A percentile compares a stretch with the other conserved stretches of the same genome.
Evolutionary conservation across 2,113 vertebrate genomes (phyloP).

Genomic region (Aplodontia rufa): DNA sequence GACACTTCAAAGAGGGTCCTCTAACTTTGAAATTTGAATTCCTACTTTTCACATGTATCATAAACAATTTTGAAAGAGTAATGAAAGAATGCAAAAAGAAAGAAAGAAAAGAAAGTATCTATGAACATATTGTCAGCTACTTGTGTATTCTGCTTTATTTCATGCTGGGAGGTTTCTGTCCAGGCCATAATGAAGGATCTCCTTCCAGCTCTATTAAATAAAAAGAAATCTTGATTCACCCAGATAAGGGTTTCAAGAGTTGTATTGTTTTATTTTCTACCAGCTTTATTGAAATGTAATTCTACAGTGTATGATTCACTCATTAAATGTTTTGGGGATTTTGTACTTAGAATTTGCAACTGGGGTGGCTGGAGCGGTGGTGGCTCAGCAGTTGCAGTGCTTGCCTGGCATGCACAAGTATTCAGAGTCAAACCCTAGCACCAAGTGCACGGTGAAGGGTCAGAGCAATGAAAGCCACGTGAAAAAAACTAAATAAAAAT

Average conservation of each 20-base stretch:
- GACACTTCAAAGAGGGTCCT: neutral
- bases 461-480: too few species aligned
- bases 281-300: neutral
- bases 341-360: neutral
- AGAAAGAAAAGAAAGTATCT: neutral
- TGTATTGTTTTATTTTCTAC: neutral
- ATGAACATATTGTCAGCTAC: neutral
- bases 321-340: neutral
- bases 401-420: too few species aligned
- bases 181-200: neutral
- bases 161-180: neutral
- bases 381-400: too few species aligned
- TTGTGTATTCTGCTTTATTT: neutral
- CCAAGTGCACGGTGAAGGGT: too few species aligned
- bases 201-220: neutral
- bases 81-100: neutral
- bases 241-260: constrained; percentile 5
- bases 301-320: neutral
- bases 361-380: too few species aligned
- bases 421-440: too few species aligned
- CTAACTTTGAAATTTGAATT: neutral
- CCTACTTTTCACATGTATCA: neutral
- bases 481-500: too few species aligned
- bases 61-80: neutral
- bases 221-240: neutral